Conservation (phyloP, 2,113 vertebrate genomes). For the Aptenodytes forsteri region DNA sequence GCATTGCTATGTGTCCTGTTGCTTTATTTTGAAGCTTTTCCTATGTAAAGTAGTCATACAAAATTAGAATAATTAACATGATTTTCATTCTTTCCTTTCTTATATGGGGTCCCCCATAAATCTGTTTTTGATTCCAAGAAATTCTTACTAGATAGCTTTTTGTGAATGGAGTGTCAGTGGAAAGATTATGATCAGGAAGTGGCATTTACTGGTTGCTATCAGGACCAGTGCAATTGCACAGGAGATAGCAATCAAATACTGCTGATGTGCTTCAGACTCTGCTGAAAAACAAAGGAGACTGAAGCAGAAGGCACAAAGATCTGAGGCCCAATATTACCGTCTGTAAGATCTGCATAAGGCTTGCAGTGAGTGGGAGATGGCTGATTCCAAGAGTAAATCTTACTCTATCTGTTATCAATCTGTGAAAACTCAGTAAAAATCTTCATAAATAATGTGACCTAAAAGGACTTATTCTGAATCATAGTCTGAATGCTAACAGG, state of each 20-base stretch:
- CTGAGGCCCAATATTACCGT: background rate
- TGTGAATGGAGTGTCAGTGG: background rate
- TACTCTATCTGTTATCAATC: background rate
- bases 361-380: background rate
- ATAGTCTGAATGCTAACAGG: background rate
- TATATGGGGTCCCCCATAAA: background rate
- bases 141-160: background rate
- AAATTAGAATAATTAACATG: background rate
- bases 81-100: background rate
- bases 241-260: conserved; percentile 10
- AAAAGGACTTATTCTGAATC: background rate
- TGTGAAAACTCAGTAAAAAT: background rate
- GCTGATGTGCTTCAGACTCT: background rate
- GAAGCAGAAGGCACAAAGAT: background rate
- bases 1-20: background rate
- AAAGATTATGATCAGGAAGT: background rate
- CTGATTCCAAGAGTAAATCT: background rate
- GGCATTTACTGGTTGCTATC: background rate
- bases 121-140: background rate
- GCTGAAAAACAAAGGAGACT: background rate
- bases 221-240: background rate
- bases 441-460: background rate
- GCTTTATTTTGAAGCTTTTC: background rate
- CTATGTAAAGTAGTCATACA: background rate
- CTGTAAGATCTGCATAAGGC: background rate